Evolutionary conservation across 2,113 vertebrate species (phyloP).

Genomic region (Piprites chloris): DNA sequence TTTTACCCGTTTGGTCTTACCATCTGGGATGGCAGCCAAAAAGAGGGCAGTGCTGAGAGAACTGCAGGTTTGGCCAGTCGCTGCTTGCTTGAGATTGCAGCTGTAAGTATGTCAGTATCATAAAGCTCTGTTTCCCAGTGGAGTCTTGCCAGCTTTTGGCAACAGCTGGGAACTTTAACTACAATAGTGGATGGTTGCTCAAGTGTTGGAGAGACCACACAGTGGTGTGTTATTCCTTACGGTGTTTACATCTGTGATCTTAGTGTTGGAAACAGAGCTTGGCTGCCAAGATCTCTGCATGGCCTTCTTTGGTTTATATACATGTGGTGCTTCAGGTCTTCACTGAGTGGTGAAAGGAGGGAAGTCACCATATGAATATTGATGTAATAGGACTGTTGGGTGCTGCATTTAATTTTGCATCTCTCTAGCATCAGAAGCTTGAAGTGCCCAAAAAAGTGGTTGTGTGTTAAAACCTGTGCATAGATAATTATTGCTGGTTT

Average conservation of each 20-base stretch:
- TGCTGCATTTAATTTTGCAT: neutral
- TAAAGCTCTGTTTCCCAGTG: neutral
- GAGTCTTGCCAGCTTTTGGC: neutral
- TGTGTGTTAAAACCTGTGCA: neutral
- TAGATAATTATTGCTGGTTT: neutral
- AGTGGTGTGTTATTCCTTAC: neutral
- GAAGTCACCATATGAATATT: neutral
- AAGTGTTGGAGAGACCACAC: neutral
- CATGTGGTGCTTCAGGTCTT: neutral
- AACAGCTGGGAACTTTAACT: neutral
- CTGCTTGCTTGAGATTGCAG: neutral
- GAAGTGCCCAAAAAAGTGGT: neutral
- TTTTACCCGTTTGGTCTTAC: neutral
- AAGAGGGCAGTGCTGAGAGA: neutral
- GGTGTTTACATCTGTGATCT: neutral
- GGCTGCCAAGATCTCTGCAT: neutral
- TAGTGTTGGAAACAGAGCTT: neutral
- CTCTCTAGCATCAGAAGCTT: neutral
- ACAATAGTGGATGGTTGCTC: neutral
- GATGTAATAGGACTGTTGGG: neutral
- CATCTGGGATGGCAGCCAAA: neutral
- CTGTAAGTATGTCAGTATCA: neutral
- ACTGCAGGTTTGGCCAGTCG: no score
- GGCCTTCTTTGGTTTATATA: neutral
- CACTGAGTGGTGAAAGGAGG: neutral